Conservation (phyloP, 2,113 vertebrate genomes). For the Labeo rohita region DNA sequence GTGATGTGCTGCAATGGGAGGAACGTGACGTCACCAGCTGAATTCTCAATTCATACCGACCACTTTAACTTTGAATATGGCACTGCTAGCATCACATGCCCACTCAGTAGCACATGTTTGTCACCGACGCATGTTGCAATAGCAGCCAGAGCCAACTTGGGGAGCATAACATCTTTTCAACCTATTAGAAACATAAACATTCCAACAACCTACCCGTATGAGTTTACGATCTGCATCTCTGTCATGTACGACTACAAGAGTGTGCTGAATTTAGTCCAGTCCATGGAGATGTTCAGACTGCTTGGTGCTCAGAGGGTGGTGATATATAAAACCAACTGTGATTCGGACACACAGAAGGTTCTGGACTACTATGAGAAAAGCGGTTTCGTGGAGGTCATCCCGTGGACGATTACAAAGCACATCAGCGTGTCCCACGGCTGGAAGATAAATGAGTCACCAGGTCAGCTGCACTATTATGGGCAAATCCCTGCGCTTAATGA, state of each 20-base stretch:
- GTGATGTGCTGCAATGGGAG: constrained; percentile 51
- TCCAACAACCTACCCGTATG: constrained; percentile 45
- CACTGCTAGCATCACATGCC: constrained; percentile 59
- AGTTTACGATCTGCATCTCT: constrained; percentile 80
- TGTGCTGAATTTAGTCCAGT: constrained; percentile 75
- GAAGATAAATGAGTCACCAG: constrained; percentile 48
- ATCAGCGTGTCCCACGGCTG: constrained; percentile 66
- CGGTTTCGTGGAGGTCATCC: constrained; percentile 73
- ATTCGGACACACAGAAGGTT: constrained; percentile 64
- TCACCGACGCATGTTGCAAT: constrained; percentile 52
- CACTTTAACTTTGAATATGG: constrained; percentile 74
- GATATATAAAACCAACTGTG: constrained; percentile 77
- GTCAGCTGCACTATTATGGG: constrained; percentile 70
- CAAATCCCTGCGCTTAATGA: constrained; percentile 69
- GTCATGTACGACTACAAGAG: constrained; percentile 76
- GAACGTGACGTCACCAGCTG: background rate
- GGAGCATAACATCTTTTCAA: constrained; percentile 24
- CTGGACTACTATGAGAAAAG: constrained; percentile 72
- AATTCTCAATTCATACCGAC: constrained; percentile 60
- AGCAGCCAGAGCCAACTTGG: background rate
- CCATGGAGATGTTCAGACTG: constrained; percentile 75
- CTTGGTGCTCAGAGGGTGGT: constrained; percentile 72
- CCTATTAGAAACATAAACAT: constrained; percentile 69
- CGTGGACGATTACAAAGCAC: constrained; percentile 68
- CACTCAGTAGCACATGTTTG: constrained; percentile 12